Percentiles rank a stretch among this genome's conserved stretches.
Conservation (phyloP, 2,888 invertebrate species). For the Drosophila kuntzei region DNA sequence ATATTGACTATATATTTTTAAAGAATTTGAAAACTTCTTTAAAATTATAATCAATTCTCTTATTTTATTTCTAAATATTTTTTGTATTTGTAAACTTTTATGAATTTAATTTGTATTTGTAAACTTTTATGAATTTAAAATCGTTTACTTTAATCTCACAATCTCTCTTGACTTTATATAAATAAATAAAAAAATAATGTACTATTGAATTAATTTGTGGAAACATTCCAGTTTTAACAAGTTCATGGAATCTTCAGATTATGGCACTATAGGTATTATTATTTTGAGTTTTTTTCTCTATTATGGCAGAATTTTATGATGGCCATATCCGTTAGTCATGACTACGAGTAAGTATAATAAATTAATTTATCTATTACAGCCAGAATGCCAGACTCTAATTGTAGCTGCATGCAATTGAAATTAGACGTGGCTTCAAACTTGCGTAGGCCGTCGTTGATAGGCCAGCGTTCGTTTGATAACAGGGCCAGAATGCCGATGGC, state of each 20-base stretch:
- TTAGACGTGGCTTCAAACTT: constrained; percentile 51
- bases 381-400: constrained; percentile 66
- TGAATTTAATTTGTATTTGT: background rate
- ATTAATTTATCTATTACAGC: constrained; percentile 74
- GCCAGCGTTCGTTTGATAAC: constrained; percentile 65
- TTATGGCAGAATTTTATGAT: constrained; percentile 60
- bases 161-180: too few species aligned
- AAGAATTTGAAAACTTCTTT: too few species aligned
- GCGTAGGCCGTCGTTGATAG: constrained; percentile 66
- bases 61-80: constrained; percentile 2
- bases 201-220: background rate
- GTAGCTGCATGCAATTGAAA: constrained; percentile 72
- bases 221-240: background rate
- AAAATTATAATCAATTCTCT: too few species aligned
- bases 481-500: constrained; percentile 65
- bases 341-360: constrained; percentile 60
- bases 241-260: background rate
- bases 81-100: too few species aligned
- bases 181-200: background rate
- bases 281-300: constrained; percentile 27
- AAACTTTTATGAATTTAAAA: background rate
- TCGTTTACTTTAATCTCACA: background rate
- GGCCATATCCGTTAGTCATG: constrained; percentile 74
- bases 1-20: too few species aligned
- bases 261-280: constrained; percentile 3